Conservation (phyloP, 2,113 vertebrate genomes). For the Chaetodon auriga region DNA sequence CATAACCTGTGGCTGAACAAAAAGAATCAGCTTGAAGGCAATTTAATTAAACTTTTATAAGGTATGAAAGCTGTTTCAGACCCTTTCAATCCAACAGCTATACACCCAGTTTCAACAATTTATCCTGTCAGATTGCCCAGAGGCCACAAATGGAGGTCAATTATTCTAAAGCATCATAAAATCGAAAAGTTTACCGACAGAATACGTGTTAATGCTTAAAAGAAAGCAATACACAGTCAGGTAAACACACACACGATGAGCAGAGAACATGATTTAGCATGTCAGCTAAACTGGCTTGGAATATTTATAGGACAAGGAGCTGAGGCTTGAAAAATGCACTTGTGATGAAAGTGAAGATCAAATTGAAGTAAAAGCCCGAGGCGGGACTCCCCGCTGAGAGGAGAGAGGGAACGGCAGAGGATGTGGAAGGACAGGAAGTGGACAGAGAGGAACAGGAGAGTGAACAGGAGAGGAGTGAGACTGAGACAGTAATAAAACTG, state of each 20-base stretch:
- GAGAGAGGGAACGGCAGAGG: neutral
- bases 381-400: constrained; percentile 29
- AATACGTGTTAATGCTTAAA: neutral
- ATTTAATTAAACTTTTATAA: constrained; percentile 38
- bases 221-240: neutral
- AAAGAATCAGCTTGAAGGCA: constrained; percentile 8
- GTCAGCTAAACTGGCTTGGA: constrained; percentile 36
- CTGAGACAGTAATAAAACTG: neutral
- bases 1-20: neutral
- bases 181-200: neutral
- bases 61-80: constrained; percentile 12
- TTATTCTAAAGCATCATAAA: constrained; percentile 16
- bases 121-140: neutral
- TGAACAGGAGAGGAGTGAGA: neutral
- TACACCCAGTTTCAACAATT: neutral
- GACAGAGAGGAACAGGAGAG: constrained; percentile 14
- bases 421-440: constrained; percentile 41
- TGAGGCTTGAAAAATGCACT: constrained; percentile 29
- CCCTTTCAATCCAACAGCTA: neutral
- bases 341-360: constrained; percentile 58
- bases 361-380: constrained; percentile 39
- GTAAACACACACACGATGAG: constrained; percentile 14
- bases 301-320: constrained; percentile 31
- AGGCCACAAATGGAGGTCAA: neutral
- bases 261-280: constrained; percentile 33